Conservation (phyloP, 2,888 invertebrate genomes). For the Cheilosia impressa region DNA sequence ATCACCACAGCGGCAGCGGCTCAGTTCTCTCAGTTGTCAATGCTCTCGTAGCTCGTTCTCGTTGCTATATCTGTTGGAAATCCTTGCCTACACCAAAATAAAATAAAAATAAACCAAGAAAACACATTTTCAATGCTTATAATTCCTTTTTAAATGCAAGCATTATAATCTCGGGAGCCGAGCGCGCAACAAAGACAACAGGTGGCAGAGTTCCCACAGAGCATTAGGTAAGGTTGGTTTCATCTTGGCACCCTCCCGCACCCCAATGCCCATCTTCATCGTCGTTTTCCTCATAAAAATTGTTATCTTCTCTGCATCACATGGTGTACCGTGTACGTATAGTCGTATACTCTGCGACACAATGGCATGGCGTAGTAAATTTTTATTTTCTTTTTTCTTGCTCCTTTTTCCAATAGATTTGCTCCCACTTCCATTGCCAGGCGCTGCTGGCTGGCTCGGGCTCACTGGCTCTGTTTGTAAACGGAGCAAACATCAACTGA, state of each 20-base stretch:
- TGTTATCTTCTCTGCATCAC: constrained; percentile 66
- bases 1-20: background rate
- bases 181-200: constrained; percentile 74
- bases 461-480: constrained; percentile 40
- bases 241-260: background rate
- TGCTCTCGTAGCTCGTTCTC: background rate
- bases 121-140: constrained; percentile 73
- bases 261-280: background rate
- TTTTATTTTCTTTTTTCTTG: constrained; percentile 21
- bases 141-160: constrained; percentile 75
- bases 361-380: constrained; percentile 41
- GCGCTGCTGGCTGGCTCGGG: background rate
- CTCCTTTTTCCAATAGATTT: constrained; percentile 61
- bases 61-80: constrained; percentile 38
- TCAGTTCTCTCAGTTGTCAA: background rate
- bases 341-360: constrained; percentile 27
- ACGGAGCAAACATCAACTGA: constrained; percentile 67
- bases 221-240: constrained; percentile 70
- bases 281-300: constrained; percentile 55
- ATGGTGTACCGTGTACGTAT: constrained; percentile 22
- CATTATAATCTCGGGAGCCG: constrained; percentile 71
- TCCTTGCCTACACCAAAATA: constrained; percentile 13
- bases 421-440: constrained; percentile 15
- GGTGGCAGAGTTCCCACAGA: constrained; percentile 71
- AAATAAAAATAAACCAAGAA: constrained; percentile 22